These are phyloP conservation scores for Agrochola lota DNA, from an alignment of 2,888 invertebrate genomes.

Conservation along the genomic window DNA sequence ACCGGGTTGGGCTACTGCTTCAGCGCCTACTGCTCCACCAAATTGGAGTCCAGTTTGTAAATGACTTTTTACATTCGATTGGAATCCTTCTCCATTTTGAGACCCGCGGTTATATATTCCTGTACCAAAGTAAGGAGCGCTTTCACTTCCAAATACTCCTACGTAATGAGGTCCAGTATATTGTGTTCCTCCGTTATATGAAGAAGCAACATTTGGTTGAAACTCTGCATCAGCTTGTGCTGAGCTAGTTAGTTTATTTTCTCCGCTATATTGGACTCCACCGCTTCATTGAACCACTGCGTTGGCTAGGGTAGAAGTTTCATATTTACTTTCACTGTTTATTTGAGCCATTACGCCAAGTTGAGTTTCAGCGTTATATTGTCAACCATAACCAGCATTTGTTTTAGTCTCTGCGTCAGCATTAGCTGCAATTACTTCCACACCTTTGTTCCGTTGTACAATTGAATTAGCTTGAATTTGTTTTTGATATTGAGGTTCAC, in stretches of 20 bases:
- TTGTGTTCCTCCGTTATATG: neutral
- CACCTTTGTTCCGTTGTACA: neutral
- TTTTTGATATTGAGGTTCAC: neutral
- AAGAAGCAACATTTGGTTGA: neutral
- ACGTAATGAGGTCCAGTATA: neutral
- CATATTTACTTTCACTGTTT: neutral
- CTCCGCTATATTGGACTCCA: neutral
- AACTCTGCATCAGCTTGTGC: neutral
- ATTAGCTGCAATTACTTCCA: neutral
- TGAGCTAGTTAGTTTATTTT: neutral
- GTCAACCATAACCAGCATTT: neutral
- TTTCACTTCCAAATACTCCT: neutral
- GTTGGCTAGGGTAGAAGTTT: neutral
- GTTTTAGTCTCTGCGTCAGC: neutral
- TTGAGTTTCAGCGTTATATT: neutral
- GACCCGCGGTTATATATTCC: neutral
- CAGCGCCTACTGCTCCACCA: neutral
- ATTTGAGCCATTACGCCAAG: neutral
- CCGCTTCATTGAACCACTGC: neutral
- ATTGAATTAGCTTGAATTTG: neutral
- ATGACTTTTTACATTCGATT: constrained; percentile 2
- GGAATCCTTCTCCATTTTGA: neutral
- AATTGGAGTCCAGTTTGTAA: constrained; percentile 1
- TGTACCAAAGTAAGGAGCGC: neutral
- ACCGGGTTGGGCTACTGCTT: neutral